These are phyloP conservation scores for Halcyon smyrnensis DNA, from an alignment of 2,797 vertebrate genomes.

Conservation along the genomic window DNA sequence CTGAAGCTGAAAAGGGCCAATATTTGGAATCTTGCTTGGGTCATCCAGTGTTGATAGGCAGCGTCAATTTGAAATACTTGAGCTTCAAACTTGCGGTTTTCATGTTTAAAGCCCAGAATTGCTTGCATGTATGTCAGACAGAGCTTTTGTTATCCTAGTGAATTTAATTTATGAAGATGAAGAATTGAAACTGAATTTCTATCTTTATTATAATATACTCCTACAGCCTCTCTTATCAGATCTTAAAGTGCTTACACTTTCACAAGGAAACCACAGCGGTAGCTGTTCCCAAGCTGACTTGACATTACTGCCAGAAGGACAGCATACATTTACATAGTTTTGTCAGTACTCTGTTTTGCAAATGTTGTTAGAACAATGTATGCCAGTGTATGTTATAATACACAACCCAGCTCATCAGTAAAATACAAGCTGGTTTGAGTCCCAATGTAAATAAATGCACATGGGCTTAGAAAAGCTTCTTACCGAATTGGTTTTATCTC, in stretches of 20 bases:
- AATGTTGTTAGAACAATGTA: not conserved
- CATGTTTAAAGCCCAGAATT: not conserved
- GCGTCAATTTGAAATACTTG: not conserved
- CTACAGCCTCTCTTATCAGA: constrained; percentile 51
- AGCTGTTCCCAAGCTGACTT: constrained; percentile 61
- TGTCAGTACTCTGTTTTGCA: constrained; percentile 31
- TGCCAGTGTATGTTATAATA: not conserved
- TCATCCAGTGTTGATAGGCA: not conserved
- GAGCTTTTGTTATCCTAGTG: not conserved
- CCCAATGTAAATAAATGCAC: not conserved
- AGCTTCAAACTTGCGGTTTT: not conserved
- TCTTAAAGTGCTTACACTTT: constrained; percentile 49
- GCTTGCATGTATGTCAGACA: not conserved
- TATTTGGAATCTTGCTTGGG: not conserved
- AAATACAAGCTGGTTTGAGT: not conserved
- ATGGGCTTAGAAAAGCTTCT: not conserved
- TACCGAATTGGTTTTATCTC: not conserved
- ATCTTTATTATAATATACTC: constrained; percentile 24
- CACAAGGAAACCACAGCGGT: constrained; percentile 55
- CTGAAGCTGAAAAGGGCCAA: not conserved
- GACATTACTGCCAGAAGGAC: not conserved
- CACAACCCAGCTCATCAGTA: not conserved
- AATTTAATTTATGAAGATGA: not conserved
- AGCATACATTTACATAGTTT: not conserved
- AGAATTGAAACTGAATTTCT: constrained; percentile 14